Evolutionary conservation across 1,140 invertebrate species (phyloP), one percentile per base, ranked within the genome.

Genomic region (Plectus sambesii): DNA sequence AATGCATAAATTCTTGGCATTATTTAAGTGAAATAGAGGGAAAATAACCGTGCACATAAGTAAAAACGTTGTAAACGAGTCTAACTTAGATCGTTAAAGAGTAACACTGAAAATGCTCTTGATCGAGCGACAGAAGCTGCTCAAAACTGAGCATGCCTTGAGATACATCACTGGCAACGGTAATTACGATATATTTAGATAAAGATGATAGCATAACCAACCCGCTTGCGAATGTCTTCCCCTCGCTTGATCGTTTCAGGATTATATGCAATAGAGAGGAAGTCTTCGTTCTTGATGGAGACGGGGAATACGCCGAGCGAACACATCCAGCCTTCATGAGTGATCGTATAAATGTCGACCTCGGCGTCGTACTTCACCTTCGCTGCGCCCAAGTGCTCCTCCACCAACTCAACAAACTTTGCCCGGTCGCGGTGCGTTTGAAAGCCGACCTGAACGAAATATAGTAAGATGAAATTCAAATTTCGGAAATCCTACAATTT

Each of bases 231-330:
- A 37, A 67, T 66, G 19, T 68, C 58, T 27, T 59, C 26, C 23
- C 52, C 48, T 15, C 55, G 41, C 45, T 61, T 55, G 25, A 62
- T 38, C 0, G 62, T 65, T 24, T 56, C 56, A 5, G 61, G 49
- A 15, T 52, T 45, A 29, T 51, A 37, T 20, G 60, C 64, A 19
- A 67, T 49, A 25, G 59, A 56, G 19, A 67, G 35, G 41, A 67
- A 67, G 38, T 67, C 64, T 23, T 67, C 64, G 47, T 67, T 67
- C 44, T 67, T 67, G 33, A 67, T 67, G 26, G 49, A 54, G 3
- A 67, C 64, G 2, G 64, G 64, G 45, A 67, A 67, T 6, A 67
- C 64, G n/a, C 64, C 64, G 4, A 67, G 47, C 3, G 64, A 67
- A 29, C 63, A 67, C 15, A 57, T 60, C 61, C 58, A 65, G 6